These are phyloP conservation scores for Sphenodon punctatus DNA, from an alignment of 2,797 vertebrate species.

Conservation along the genomic window DNA sequence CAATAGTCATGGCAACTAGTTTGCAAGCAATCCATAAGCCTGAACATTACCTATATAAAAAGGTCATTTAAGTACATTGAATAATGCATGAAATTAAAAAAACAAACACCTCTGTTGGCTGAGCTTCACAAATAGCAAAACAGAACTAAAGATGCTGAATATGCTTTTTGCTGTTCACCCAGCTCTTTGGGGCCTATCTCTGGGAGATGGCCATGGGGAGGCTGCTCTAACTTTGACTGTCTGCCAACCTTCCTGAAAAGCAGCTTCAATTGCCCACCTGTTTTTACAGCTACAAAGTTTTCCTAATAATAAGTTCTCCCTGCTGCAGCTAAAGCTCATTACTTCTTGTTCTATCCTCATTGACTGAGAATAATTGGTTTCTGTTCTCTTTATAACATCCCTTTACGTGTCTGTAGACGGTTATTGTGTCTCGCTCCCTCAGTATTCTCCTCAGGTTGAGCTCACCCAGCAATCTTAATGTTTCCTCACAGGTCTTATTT, in stretches of 20 bases:
- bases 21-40: neutral
- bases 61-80: neutral
- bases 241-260: neutral
- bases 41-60: neutral
- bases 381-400: neutral
- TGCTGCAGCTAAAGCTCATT: neutral
- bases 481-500: neutral
- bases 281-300: neutral
- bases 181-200: no score
- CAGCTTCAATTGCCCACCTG: neutral
- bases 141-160: neutral
- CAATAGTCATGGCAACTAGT: neutral
- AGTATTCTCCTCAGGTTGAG: no score
- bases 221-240: neutral
- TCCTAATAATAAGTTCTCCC: neutral
- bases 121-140: neutral
- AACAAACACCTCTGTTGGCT: neutral
- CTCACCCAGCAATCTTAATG: neutral
- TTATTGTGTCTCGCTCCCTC: neutral
- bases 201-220: no score
- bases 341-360: neutral
- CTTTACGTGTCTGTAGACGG: neutral
- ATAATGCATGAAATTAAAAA: neutral
- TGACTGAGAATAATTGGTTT: neutral
- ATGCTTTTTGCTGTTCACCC: neutral